phyloP scores from a whole-genome alignment of 2,797 vertebrate genomes.

The Xenentodon cancila region DNA sequence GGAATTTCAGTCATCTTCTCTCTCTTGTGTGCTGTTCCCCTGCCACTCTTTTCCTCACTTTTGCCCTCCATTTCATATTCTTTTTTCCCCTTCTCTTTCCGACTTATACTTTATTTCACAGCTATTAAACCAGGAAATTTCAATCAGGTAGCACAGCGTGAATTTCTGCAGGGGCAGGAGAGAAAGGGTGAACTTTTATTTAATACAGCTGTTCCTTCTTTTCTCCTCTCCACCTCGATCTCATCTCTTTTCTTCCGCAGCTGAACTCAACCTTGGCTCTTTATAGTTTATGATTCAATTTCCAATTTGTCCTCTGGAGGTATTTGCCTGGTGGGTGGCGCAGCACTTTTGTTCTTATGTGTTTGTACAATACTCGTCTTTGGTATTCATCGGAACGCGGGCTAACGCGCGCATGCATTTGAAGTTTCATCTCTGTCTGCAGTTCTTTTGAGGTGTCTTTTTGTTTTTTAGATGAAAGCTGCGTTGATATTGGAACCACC shows the following conservation, averaged over 20 bases:
- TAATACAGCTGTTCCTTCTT: constrained; percentile 70
- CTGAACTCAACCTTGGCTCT: constrained; percentile 76
- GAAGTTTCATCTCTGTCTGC: constrained; percentile 56
- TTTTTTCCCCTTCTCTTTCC: constrained; percentile 45
- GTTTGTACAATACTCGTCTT: constrained; percentile 68
- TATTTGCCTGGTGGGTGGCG: constrained; percentile 73
- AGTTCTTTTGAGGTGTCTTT: constrained; percentile 26
- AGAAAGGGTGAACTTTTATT: constrained; percentile 73
- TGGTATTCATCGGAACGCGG: constrained; percentile 66
- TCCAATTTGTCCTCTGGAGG: constrained; percentile 78
- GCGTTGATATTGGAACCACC: constrained; percentile 47
- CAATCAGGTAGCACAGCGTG: constrained; percentile 78
- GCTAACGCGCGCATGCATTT: constrained; percentile 54
- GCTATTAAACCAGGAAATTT: constrained; percentile 82
- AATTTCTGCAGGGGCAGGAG: constrained; percentile 72
- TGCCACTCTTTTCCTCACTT: constrained; percentile 27
- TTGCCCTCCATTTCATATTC: constrained; percentile 47
- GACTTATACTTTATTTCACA: constrained; percentile 81
- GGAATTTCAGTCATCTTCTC: constrained; percentile 14
- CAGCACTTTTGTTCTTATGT: constrained; percentile 63
- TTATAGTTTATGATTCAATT: constrained; percentile 81
- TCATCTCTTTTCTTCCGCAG: constrained; percentile 65
- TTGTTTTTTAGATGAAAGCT: constrained; percentile 57
- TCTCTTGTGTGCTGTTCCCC: constrained; percentile 1
- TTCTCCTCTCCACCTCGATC: constrained; percentile 67